Evolutionary conservation across 2,888 invertebrate species (phyloP).

Genomic region (Eristalis tenax): DNA sequence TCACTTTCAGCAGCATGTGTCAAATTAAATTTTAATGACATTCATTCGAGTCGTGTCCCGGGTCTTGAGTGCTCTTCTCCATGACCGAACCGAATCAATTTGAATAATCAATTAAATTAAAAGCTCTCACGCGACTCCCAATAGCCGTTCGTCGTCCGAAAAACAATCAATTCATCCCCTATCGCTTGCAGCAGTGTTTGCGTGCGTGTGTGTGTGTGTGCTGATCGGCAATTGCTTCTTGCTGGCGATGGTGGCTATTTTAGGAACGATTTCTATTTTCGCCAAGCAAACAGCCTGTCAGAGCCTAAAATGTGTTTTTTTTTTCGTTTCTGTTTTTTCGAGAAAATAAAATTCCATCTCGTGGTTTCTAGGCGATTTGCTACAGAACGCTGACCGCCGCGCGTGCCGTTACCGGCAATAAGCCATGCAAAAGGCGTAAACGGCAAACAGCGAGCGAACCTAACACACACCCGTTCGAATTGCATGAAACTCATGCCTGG

Average conservation of each 20-base stretch:
- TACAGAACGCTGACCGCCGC: conserved; percentile 19
- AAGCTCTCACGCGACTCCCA: conserved; percentile 12
- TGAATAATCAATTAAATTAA: conserved; percentile 34
- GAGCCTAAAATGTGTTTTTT: not conserved
- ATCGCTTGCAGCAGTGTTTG: not conserved
- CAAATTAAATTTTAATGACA: not conserved
- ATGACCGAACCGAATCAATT: conserved; percentile 20
- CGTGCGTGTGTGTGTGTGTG: not conserved
- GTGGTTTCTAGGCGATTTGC: conserved; percentile 54
- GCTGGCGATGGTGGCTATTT: conserved; percentile 47
- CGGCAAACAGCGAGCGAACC: conserved; percentile 17
- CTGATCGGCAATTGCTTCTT: conserved; percentile 21
- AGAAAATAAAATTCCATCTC: conserved; percentile 46
- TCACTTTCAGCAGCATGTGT: conserved; percentile 1
- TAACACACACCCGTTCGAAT: conserved; percentile 37
- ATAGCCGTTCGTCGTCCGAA: not conserved
- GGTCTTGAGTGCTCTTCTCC: not conserved
- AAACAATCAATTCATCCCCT: conserved; percentile 26
- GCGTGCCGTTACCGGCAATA: conserved; percentile 23
- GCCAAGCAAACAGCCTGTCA: conserved; percentile 9
- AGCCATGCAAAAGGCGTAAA: conserved; percentile 29
- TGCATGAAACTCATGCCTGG: not conserved
- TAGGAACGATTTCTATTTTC: conserved; percentile 64
- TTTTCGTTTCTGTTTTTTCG: not conserved
- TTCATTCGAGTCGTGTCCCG: not conserved